These are phyloP conservation scores for Oceanodroma tethys DNA, from an alignment of 2,113 vertebrate genomes.

Conservation along the genomic window DNA sequence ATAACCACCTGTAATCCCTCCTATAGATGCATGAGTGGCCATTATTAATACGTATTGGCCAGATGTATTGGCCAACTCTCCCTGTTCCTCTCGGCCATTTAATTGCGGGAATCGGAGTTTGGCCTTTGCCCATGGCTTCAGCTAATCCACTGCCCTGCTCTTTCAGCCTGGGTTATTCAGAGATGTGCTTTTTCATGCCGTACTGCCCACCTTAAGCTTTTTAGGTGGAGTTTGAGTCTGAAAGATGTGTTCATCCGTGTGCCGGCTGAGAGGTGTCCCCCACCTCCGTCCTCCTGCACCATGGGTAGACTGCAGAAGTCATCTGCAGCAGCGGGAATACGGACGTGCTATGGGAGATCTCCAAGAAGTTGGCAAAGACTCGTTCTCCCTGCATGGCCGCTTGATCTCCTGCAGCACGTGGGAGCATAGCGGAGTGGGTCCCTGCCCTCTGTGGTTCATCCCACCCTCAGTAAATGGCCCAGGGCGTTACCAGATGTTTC, in stretches of 20 bases:
- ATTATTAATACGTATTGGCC: background rate
- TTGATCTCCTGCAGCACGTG: background rate
- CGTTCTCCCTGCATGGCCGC: background rate
- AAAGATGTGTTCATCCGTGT: background rate
- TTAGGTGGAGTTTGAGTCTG: background rate
- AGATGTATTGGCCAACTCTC: background rate
- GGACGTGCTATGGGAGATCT: background rate
- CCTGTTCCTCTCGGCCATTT: background rate
- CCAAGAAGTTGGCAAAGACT: background rate
- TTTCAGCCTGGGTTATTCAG: background rate
- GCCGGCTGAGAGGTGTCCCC: background rate
- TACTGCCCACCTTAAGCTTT: background rate
- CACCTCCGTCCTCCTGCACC: accelerated
- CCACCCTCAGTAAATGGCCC: background rate
- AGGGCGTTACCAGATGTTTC: background rate
- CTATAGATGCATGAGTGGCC: background rate
- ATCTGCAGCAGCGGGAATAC: accelerated
- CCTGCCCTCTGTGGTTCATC: accelerated
- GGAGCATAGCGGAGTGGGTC: background rate
- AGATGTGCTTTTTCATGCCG: background rate
- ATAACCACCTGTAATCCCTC: background rate
- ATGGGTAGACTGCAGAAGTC: background rate
- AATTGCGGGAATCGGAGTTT: background rate
- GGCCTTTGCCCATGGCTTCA: background rate
- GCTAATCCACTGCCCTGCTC: background rate